Evolutionary conservation across 2,113 vertebrate species (phyloP), one percentile per base, ranked within the genome.

Genomic region (Prinia subflava): DNA sequence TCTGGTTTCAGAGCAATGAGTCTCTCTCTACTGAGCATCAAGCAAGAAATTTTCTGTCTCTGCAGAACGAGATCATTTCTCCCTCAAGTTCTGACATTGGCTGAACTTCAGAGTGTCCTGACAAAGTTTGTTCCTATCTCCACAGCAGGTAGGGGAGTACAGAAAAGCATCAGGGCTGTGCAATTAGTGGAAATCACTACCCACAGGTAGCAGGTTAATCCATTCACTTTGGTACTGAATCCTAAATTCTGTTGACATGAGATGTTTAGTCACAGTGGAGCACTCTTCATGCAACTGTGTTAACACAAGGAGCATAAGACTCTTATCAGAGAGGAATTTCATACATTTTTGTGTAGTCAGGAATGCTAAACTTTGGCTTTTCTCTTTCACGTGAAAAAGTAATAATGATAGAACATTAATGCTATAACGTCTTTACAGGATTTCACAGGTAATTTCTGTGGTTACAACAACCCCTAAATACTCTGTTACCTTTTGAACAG

Each of bases 301-400:
- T n/a, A 41, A 52, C 10, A 62, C 0, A 1, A 74, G 52, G 4
- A 52, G 5, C 3, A 5, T 6, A 39, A 42, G 5, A 33, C 5
- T 49, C 9, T n/a, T 28, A 30, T 24, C 60, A 67, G 30, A 47
- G 37, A 56, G 10, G 7, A 47, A 30, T 68, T 65, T 53, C 0
- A 7, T 10, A 5, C 25, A 25, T 10, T 67, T 89, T 49, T 53
- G 15, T 35, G 15, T 4, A 30, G 11, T 2, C 13, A 76, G 18
- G 10, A 69, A 47, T 10, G 35, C 4, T 85, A 87, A 68, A 86
- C 86, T 84, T 86, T 49, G 57, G 7, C 16, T 69, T 33, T 27
- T 42, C 39, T 18, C 63, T n/a, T 71, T 10, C 41, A 12, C 12
- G 7, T 70, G 55, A 30, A 83, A 33, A 53, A 68, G n/a, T 35